A percentile compares a stretch with the other conserved stretches of the same genome.
phyloP scores from a whole-genome alignment of 2,113 vertebrate species.

The Loxodonta africana region DNA sequence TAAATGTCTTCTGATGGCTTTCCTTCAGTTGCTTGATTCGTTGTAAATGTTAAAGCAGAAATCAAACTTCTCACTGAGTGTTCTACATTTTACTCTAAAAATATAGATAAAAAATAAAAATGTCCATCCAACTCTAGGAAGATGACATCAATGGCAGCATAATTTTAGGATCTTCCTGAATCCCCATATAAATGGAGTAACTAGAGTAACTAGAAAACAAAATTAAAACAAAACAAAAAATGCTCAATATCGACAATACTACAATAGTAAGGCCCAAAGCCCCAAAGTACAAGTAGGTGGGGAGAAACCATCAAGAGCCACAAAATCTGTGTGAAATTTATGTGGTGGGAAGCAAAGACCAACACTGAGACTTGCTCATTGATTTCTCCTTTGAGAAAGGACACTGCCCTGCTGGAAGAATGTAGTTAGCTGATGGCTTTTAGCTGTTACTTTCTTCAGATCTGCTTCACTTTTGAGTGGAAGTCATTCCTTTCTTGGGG shows the following conservation, averaged over 20 bases:
- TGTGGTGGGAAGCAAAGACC: neutral
- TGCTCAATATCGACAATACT: neutral
- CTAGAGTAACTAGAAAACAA: neutral
- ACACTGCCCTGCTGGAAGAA: neutral
- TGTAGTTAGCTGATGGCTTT: fast-evolving
- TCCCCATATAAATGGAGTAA: neutral
- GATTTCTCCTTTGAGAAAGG: neutral
- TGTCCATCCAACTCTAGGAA: neutral
- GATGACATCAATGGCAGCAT: neutral
- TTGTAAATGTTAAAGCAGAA: constrained; percentile 1
- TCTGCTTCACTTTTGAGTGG: neutral
- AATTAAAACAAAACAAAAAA: neutral
- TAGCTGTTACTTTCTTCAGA: neutral
- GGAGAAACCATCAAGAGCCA: neutral
- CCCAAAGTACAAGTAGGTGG: neutral
- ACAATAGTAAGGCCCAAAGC: neutral
- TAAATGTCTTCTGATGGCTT: constrained; percentile 60
- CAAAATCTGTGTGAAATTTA: neutral
- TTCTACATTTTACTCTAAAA: constrained; percentile 36
- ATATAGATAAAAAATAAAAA: neutral
- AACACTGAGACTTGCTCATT: neutral
- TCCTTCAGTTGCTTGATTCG: constrained; percentile 25
- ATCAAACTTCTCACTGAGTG: neutral
- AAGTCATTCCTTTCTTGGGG: neutral
- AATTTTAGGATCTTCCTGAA: neutral